Percentiles rank a stretch among this genome's conserved stretches.
Evolutionary conservation across 2,797 vertebrate genomes (phyloP).

Genomic region (Sparus aurata): DNA sequence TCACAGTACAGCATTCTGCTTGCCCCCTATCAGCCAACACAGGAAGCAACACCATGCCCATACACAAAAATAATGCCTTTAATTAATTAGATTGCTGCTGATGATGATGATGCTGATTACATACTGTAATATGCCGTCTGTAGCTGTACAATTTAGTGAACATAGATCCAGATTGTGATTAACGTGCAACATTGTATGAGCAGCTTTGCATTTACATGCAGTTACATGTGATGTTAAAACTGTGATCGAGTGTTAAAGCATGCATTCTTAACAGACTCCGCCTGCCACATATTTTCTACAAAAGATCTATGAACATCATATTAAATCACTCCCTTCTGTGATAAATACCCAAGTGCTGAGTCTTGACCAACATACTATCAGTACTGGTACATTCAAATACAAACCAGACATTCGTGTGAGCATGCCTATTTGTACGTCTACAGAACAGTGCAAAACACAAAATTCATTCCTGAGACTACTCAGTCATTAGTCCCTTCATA

Average conservation of each 20-base stretch:
- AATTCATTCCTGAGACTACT: constrained; percentile 87
- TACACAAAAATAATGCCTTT: constrained; percentile 83
- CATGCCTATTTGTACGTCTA: constrained; percentile 81
- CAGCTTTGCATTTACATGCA: constrained; percentile 84
- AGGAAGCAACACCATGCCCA: constrained; percentile 78
- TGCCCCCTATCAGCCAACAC: constrained; percentile 64
- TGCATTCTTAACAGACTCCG: constrained; percentile 75
- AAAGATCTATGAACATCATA: constrained; percentile 71
- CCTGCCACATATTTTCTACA: constrained; percentile 70
- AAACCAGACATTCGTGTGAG: constrained; percentile 76
- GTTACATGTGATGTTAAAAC: constrained; percentile 71
- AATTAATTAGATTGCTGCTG: constrained; percentile 60
- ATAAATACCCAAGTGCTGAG: constrained; percentile 85
- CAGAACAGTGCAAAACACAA: constrained; percentile 86
- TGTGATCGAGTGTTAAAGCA: constrained; percentile 73
- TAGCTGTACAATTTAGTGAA: constrained; percentile 77
- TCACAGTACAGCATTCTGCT: constrained; percentile 74
- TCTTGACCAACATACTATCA: constrained; percentile 74
- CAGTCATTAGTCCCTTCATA: constrained; percentile 84
- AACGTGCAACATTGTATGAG: constrained; percentile 71
- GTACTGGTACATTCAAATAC: constrained; percentile 86
- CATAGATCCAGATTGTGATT: constrained; percentile 57
- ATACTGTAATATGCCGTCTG: constrained; percentile 62
- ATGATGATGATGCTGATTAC: constrained; percentile 63
- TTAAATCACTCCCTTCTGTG: constrained; percentile 76